These are phyloP conservation scores for Caenorhabditis becei DNA, from an alignment of 2,888 invertebrate species.

Conservation along the genomic window DNA sequence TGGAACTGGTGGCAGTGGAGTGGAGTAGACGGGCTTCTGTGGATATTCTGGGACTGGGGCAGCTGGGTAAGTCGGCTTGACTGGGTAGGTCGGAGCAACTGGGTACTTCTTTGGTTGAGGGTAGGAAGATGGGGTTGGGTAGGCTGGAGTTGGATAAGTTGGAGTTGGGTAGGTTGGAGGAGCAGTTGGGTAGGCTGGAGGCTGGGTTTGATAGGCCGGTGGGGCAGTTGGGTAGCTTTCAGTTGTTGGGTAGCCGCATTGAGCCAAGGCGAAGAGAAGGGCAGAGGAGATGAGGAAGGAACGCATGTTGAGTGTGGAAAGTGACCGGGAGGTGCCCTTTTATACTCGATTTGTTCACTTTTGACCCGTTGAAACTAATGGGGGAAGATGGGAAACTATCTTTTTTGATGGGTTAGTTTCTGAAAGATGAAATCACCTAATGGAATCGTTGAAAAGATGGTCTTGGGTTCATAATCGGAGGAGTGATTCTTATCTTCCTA, in stretches of 20 bases:
- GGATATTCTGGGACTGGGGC: slow-evolving; percentile 9
- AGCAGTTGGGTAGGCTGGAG: slow-evolving; percentile 2
- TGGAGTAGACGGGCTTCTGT: slow-evolving; percentile 34
- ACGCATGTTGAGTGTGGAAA: neutral
- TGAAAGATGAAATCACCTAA: no score
- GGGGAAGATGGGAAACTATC: no score
- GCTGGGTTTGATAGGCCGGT: slow-evolving; percentile 8
- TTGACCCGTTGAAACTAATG: neutral
- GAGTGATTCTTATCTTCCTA: no score
- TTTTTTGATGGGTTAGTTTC: neutral
- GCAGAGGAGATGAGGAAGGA: neutral
- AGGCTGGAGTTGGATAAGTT: neutral
- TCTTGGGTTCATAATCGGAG: no score
- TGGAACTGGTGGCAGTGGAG: slow-evolving; percentile 31
- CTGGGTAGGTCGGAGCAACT: slow-evolving; percentile 20
- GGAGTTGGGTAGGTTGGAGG: neutral
- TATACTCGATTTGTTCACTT: neutral
- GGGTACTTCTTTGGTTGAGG: slow-evolving; percentile 26
- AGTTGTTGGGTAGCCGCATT: neutral
- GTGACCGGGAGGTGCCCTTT: neutral
- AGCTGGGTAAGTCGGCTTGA: slow-evolving; percentile 12
- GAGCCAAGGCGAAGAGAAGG: neutral
- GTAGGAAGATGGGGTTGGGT: slow-evolving; percentile 31
- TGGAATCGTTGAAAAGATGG: no score
- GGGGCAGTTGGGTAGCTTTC: no score